Evolutionary conservation across 1,140 invertebrate genomes (phyloP).

Genomic region (Pseudomyrmex dendroicus): DNA sequence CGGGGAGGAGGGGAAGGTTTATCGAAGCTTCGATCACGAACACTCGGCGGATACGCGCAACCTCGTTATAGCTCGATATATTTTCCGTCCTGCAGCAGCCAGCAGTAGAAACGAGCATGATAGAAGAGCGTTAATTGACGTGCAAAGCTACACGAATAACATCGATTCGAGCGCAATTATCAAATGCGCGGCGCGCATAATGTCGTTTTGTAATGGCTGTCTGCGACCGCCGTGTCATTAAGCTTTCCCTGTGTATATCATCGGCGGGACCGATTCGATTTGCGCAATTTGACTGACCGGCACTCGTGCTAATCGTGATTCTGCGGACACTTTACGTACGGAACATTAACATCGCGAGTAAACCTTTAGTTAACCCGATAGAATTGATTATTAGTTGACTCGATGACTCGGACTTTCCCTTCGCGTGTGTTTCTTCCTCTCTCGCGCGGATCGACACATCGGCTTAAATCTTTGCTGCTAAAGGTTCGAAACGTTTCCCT

Average conservation of each 20-base stretch:
- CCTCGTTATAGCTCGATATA: conserved; percentile 16
- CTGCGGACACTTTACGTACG: conserved; percentile 18
- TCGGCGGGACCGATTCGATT: conserved; percentile 11
- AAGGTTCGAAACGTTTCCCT: too few relatives aligned
- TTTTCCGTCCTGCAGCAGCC: not conserved
- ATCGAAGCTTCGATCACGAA: conserved; percentile 15
- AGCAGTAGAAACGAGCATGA: not conserved
- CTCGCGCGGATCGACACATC: not conserved
- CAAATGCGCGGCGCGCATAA: conserved; percentile 42
- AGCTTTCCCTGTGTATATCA: conserved; percentile 13
- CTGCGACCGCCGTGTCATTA: conserved; percentile 35
- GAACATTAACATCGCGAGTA: not conserved
- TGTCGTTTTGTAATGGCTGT: conserved; percentile 43
- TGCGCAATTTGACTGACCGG: conserved; percentile 26
- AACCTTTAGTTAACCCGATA: conserved; percentile 20
- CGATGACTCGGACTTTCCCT: not conserved
- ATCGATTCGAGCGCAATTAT: conserved; percentile 36
- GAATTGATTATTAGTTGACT: conserved; percentile 62
- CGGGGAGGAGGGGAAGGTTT: not conserved
- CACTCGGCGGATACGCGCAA: not conserved
- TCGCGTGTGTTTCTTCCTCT: conserved; percentile 32
- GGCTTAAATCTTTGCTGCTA: not conserved
- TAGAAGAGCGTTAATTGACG: conserved; percentile 40
- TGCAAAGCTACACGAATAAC: conserved; percentile 11
- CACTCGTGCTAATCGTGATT: conserved; percentile 34